These are phyloP conservation scores for Neopipo cinnamomea DNA, from an alignment of 2,113 vertebrate species.

Conservation along the genomic window DNA sequence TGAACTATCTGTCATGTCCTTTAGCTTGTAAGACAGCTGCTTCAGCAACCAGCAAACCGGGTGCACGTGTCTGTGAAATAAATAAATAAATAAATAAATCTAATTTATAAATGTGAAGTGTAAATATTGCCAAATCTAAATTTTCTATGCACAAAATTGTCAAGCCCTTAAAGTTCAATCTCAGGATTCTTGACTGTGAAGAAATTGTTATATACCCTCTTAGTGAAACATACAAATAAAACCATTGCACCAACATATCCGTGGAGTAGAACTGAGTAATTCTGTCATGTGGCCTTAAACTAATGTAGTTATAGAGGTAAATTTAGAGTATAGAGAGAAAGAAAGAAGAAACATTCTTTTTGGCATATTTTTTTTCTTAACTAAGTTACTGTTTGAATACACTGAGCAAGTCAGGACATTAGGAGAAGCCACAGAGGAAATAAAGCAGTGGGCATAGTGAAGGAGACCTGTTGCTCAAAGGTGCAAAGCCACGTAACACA, in stretches of 20 bases:
- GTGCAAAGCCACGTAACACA: background rate
- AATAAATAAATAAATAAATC: background rate
- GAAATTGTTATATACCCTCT: background rate
- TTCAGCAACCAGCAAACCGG: background rate
- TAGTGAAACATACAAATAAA: background rate
- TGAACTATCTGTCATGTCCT: background rate
- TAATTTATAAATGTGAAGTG: background rate
- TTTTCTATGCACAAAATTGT: background rate
- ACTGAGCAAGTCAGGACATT: background rate
- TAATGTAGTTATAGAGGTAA: background rate
- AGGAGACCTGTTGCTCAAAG: background rate
- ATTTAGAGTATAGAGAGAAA: background rate
- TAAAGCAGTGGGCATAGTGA: background rate
- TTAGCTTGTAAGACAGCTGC: background rate
- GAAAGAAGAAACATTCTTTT: background rate
- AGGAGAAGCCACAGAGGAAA: conserved; percentile 8
- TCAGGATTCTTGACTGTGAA: background rate
- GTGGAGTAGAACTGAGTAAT: background rate
- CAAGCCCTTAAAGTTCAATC: background rate
- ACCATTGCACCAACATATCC: background rate
- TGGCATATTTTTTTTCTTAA: background rate
- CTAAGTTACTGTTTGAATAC: background rate
- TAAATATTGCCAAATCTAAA: background rate
- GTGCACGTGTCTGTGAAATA: background rate
- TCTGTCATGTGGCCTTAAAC: background rate